Evolutionary conservation across 2,113 vertebrate species (phyloP), one percentile per base, ranked within the genome.

Genomic region (Clarias macrocephalus): DNA sequence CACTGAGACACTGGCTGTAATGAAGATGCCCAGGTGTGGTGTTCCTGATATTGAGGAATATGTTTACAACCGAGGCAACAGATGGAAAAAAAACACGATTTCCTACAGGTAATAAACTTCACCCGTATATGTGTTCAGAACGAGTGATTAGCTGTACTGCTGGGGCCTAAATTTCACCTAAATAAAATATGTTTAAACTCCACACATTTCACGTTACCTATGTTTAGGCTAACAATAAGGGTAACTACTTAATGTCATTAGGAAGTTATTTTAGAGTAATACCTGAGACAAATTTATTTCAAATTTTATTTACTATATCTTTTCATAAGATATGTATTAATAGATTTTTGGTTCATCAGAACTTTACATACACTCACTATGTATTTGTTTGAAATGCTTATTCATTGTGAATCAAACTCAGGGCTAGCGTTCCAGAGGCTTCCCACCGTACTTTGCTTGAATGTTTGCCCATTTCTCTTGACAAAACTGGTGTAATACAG

Each of bases 1-100:
- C 87, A 37, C 88, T 0, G 91, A 92, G 10, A 96, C 95, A 0
- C 75, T 95, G 52, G 88, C 91, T 63, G 80, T 93, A 52, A 96
- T 96, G 93, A 92, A 72, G 48, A 93, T 65, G 12, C 95, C 95
- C 21, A 92, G 95, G 8, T 96, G 95, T 87, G 95, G 95, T 0
- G 93, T 95, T 42, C 92, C 95, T 52, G 95, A 96, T 66, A 88
- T 94, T 86, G 90, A 94, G 75, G 93, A 96, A 33, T 95, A 94
- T 83, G 92, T 89, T 80, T 88, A 92, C 86, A 87, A 87, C 65
- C 91, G 88, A 73, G 90, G 90, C 19, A 86, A 90, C 60, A 91
- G 91, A 10, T 95, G 95, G 95, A 92, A 91, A 73, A 96, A 95
- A 89, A 95, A 92, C 2, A 77, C 92, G 79, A 88, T 96, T 85